phyloP scores from a whole-genome alignment of 2,797 vertebrate species.

The Naso thynnoides region DNA sequence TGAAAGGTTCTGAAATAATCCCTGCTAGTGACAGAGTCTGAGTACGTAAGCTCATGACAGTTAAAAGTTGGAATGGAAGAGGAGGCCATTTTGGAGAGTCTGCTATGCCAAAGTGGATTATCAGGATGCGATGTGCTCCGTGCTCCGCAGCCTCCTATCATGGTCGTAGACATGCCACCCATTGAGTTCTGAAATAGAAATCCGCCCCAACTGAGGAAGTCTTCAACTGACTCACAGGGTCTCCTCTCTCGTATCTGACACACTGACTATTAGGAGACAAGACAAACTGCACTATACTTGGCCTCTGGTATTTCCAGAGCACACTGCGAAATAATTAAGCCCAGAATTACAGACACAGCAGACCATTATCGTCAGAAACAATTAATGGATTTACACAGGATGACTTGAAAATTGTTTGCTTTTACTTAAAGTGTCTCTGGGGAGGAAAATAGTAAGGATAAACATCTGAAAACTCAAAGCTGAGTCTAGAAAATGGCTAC shows the following conservation, averaged over 20 bases:
- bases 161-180: slow-evolving; percentile 62
- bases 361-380: background rate
- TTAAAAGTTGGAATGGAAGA: slow-evolving; percentile 59
- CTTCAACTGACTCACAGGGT: slow-evolving; percentile 56
- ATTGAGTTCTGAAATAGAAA: slow-evolving; percentile 72
- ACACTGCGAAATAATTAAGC: background rate
- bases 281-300: slow-evolving; percentile 17
- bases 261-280: slow-evolving; percentile 41
- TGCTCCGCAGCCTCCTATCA: slow-evolving; percentile 59
- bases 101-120: slow-evolving; percentile 81
- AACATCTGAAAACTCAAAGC: background rate
- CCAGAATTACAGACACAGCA: background rate
- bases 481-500: background rate
- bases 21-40: slow-evolving; percentile 61
- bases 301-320: slow-evolving; percentile 18
- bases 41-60: slow-evolving; percentile 71
- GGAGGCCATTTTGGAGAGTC: slow-evolving; percentile 65
- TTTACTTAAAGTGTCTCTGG: background rate
- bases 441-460: background rate
- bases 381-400: background rate
- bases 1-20: slow-evolving; percentile 64
- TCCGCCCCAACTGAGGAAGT: slow-evolving; percentile 62
- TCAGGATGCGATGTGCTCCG: slow-evolving; percentile 59
- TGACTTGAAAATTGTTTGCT: background rate
- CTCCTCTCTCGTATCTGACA: slow-evolving; percentile 40